phyloP scores from a whole-genome alignment of 2,888 invertebrate species.

The Tinea trinotella region DNA sequence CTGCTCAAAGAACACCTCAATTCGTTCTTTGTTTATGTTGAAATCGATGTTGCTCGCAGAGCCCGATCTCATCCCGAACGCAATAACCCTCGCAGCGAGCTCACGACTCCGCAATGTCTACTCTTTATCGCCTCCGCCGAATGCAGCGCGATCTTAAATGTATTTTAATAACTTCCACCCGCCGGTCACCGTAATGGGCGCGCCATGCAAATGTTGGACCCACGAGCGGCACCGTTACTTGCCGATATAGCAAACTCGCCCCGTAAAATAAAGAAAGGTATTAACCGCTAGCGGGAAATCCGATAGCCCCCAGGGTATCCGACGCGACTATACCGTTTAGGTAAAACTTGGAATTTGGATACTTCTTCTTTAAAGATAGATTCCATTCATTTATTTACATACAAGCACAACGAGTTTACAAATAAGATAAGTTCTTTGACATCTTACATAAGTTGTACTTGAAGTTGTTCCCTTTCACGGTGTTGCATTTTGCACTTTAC shows the following conservation, averaged over 20 bases:
- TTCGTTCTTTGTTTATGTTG: conserved; percentile 54
- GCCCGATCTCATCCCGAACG: conserved; percentile 55
- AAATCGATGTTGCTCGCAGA: conserved; percentile 41
- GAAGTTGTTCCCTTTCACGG: not conserved
- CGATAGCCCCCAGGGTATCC: conserved; percentile 38
- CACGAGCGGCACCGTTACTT: conserved; percentile 50
- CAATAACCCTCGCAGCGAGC: conserved; percentile 61
- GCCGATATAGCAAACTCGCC: conserved; percentile 52
- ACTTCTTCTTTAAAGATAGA: too few relatives aligned
- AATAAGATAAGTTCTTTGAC: not conserved
- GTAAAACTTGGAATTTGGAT: too few relatives aligned
- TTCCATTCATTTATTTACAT: too few relatives aligned
- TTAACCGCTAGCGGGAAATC: conserved; percentile 61
- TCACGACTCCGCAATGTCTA: conserved; percentile 61
- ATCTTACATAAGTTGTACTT: conserved; percentile 1
- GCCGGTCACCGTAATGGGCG: conserved; percentile 56
- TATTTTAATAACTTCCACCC: conserved; percentile 66
- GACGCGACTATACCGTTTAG: not conserved
- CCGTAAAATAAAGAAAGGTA: conserved; percentile 61
- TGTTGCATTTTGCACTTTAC: not conserved
- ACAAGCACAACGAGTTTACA: not conserved
- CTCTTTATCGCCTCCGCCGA: conserved; percentile 57
- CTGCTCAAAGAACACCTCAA: conserved; percentile 49
- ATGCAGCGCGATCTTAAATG: conserved; percentile 59
- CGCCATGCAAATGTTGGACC: conserved; percentile 61